Base-by-base conservation (phyloP, 2,113 vertebrate genomes). In the Holacanthus passer region DNA sequence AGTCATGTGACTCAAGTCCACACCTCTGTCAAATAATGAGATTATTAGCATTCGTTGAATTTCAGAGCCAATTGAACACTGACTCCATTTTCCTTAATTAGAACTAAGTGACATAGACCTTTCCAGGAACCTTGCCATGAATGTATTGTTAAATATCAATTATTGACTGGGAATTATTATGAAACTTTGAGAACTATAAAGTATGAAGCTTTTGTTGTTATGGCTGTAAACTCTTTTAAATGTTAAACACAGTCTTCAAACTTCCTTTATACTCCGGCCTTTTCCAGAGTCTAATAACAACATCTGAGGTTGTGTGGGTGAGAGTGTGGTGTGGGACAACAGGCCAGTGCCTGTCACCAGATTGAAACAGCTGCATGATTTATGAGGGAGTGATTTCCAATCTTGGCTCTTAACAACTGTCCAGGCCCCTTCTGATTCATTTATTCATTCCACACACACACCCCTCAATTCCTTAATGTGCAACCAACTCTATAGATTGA, bases 401-500 rank as follows among this genome's bases (percentile, higher is more conserved):
- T 73, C 50, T 59, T 39, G 43, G 12, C 32, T 39, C 52, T 50
- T 22, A 65, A 53, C 77, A 63, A 80, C 59, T 80, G 77, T 55
- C 66, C 56, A 53, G 55, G 16, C 39, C 31, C 45, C 43, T 45
- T 50, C 41, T 39, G n/a, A 78, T 41, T 64, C 14, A 45, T 55
- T 50, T 27, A 60, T 60, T 45, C 62, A 66, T 32, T 19, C 29
- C 24, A 56, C 27, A 31, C 52, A 53, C n/a, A 53, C 55, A 31
- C 27, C 3, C 53, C 12, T 63, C 24, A 70, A 13, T n/a, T 52
- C 7, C 35, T 32, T 31, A 43, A 64, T 71, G 24, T 52, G 27
- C 47, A 31, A 45, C 52, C 53, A 48, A 8, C 13, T 35, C 39
- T 0, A 16, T 24, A 22, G 12, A 48, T n/a, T 8, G 20, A 14